Evolutionary conservation across 2,797 vertebrate genomes (phyloP).

Genomic region (Adrianichthys oophorus): DNA sequence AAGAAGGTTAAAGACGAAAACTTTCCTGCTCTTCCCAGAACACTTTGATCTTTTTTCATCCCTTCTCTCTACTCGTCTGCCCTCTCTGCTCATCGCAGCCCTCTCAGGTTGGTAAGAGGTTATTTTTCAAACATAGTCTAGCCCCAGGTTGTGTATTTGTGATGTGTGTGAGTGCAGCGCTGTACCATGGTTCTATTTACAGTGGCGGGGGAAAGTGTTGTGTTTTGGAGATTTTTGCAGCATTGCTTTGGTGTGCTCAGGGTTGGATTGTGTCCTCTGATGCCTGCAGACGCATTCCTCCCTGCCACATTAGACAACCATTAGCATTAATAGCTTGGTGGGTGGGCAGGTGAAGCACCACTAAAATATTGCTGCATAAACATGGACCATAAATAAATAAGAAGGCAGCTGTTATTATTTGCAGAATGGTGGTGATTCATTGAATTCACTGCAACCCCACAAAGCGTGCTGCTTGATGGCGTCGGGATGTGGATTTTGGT

Average conservation of each 20-base stretch:
- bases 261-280: slow-evolving; percentile 36
- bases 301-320: slow-evolving; percentile 44
- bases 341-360: slow-evolving; percentile 39
- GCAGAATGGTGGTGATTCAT: slow-evolving; percentile 28
- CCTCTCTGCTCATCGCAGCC: slow-evolving; percentile 5
- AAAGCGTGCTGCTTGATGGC: slow-evolving; percentile 21
- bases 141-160: slow-evolving; percentile 18
- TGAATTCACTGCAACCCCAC: slow-evolving; percentile 19
- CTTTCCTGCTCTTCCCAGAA: slow-evolving; percentile 12
- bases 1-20: slow-evolving; percentile 15
- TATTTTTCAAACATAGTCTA: slow-evolving; percentile 17
- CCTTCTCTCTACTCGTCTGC: slow-evolving; percentile 5
- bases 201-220: slow-evolving; percentile 7
- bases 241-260: slow-evolving; percentile 20
- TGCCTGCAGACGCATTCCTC: slow-evolving; percentile 33
- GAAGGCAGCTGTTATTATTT: slow-evolving; percentile 32
- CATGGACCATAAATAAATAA: slow-evolving; percentile 38
- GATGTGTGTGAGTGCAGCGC: slow-evolving; percentile 11
- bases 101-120: slow-evolving; percentile 23
- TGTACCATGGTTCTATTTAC: slow-evolving; percentile 30
- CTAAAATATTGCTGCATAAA: slow-evolving; percentile 39
- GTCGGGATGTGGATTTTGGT: slow-evolving; percentile 7
- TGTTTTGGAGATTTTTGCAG: slow-evolving; percentile 26
- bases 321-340: slow-evolving; percentile 32
- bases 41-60: slow-evolving; percentile 17